Evolutionary conservation across 2,888 invertebrate genomes (phyloP).

Genomic region (Protonemura montana): DNA sequence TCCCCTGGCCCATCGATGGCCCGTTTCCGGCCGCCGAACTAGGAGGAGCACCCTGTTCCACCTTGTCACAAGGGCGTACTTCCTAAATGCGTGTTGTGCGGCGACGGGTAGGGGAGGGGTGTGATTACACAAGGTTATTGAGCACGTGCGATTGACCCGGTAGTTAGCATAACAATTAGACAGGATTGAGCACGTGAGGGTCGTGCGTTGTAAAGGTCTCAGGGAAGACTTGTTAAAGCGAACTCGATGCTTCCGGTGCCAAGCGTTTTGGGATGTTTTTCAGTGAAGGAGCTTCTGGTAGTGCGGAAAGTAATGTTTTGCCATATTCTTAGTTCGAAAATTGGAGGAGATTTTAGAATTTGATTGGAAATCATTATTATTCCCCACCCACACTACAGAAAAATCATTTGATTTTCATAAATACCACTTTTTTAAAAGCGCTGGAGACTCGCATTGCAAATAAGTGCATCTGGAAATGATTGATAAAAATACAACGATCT

Average conservation of each 20-base stretch:
- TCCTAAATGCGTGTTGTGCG: background rate
- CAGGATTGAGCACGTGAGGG: background rate
- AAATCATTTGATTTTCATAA: too few relatives aligned
- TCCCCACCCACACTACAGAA: too few relatives aligned
- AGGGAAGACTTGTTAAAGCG: background rate
- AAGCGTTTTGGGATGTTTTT: background rate
- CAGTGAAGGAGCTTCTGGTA: background rate
- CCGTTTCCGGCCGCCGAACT: slow-evolving; percentile 36
- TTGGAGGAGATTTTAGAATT: too few relatives aligned
- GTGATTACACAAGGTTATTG: background rate
- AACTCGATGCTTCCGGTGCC: background rate
- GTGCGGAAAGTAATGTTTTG: too few relatives aligned
- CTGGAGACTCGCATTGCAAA: too few relatives aligned
- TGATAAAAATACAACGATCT: too few relatives aligned
- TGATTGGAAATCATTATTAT: too few relatives aligned
- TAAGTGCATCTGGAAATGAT: too few relatives aligned
- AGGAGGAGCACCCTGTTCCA: background rate
- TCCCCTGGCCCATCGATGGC: slow-evolving; percentile 28
- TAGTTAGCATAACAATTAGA: background rate
- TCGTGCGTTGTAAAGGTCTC: background rate
- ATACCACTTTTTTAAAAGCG: too few relatives aligned
- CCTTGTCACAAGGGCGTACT: slow-evolving; percentile 1
- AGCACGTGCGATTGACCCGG: background rate
- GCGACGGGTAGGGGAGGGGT: background rate
- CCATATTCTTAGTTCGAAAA: too few relatives aligned